phyloP scores from a whole-genome alignment of 2,797 vertebrate genomes.

The Microtus obscurus region DNA sequence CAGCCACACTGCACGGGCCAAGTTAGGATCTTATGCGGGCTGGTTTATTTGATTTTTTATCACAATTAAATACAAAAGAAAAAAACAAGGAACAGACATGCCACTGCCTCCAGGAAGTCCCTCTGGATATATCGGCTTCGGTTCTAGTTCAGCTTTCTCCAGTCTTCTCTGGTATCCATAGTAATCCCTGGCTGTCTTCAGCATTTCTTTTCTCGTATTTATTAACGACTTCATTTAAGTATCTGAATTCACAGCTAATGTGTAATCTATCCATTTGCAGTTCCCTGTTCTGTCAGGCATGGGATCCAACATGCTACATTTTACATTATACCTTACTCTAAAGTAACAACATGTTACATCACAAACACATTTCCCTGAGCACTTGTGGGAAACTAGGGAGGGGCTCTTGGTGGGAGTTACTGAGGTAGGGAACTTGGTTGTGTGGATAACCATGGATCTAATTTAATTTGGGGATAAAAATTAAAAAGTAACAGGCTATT shows the following conservation, averaged over 20 bases:
- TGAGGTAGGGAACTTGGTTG: not conserved
- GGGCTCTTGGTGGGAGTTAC: not conserved
- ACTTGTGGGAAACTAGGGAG: not conserved
- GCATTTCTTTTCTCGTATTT: not conserved
- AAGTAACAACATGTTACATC: not conserved
- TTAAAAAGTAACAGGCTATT: not conserved
- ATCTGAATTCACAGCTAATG: not conserved
- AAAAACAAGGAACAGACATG: not conserved
- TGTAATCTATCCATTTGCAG: not conserved
- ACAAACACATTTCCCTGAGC: not conserved
- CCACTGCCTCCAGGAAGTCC: not conserved
- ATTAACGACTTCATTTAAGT: not conserved
- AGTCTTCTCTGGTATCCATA: not conserved
- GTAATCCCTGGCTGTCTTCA: not conserved
- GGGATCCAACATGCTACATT: not conserved
- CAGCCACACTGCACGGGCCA: not conserved
- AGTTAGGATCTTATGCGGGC: not conserved
- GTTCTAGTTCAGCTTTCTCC: not conserved
- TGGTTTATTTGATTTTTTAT: not conserved
- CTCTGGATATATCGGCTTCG: not conserved
- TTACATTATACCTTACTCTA: not conserved
- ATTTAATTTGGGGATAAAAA: slow-evolving; percentile 18
- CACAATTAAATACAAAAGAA: not conserved
- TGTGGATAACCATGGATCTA: not conserved
- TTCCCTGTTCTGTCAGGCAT: not conserved